Conservation (phyloP, 2,888 invertebrate species). For the Drosophila picticornis region DNA sequence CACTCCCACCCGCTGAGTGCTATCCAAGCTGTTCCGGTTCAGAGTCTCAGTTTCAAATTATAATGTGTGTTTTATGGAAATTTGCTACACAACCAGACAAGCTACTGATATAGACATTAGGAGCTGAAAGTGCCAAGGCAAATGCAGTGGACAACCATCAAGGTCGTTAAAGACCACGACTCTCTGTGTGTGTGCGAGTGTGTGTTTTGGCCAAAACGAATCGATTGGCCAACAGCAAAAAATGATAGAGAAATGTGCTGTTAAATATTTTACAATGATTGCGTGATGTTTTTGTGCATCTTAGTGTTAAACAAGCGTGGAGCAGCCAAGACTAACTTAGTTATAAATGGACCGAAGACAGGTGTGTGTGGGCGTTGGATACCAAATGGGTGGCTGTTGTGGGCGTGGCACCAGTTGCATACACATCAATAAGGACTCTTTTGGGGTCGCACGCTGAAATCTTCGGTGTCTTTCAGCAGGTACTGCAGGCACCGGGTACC, state of each 20-base stretch:
- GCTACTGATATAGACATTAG: constrained; percentile 67
- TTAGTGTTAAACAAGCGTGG: constrained; percentile 44
- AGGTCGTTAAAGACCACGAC: constrained; percentile 59
- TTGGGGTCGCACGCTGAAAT: constrained; percentile 27
- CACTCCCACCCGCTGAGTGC: not conserved
- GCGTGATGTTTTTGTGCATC: constrained; percentile 14
- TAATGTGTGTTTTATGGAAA: constrained; percentile 32
- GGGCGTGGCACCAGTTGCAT: constrained; percentile 2
- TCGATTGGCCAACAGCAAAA: constrained; percentile 57
- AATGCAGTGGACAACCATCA: constrained; percentile 57
- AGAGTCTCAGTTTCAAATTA: constrained; percentile 2
- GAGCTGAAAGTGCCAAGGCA: constrained; percentile 2
- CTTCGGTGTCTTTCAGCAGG: constrained; percentile 23
- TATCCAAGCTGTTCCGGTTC: constrained; percentile 1
- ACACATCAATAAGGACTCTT: constrained; percentile 15
- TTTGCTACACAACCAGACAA: constrained; percentile 48
- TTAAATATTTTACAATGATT: constrained; percentile 41
- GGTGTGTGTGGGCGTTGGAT: constrained; percentile 39
- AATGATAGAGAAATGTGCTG: constrained; percentile 12
- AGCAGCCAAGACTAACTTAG: constrained; percentile 58
- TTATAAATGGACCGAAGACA: constrained; percentile 45
- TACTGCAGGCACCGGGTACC: constrained; percentile 15
- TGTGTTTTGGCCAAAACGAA: constrained; percentile 64
- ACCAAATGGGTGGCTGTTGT: not conserved
- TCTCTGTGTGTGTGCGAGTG: constrained; percentile 17